phyloP scores from a whole-genome alignment of 2,113 vertebrate genomes.

The Tiliqua scincoides region DNA sequence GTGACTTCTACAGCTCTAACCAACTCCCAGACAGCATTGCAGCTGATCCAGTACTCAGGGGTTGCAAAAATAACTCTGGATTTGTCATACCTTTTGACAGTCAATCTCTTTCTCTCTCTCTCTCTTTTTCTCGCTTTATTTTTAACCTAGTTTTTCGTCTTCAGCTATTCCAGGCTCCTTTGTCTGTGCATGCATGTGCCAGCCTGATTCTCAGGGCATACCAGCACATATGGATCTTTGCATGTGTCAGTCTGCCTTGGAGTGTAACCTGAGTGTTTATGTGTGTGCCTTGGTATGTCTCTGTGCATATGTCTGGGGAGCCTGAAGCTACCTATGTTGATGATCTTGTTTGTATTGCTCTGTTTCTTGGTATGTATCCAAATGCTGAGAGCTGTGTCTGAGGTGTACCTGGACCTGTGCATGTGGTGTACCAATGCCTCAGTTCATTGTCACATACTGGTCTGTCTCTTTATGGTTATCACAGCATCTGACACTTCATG shows the following conservation, averaged over 20 bases:
- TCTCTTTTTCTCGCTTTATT: slow-evolving; percentile 43
- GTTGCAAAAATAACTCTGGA: slow-evolving; percentile 61
- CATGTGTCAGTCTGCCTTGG: slow-evolving; percentile 41
- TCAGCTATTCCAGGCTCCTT: slow-evolving; percentile 70
- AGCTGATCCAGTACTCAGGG: slow-evolving; percentile 44
- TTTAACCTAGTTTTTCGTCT: slow-evolving; percentile 77
- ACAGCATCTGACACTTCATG: not conserved
- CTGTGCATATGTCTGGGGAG: slow-evolving; percentile 35
- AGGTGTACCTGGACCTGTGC: not conserved
- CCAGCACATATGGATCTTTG: not conserved
- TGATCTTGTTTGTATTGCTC: not conserved
- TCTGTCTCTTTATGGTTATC: not conserved
- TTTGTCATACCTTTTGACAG: slow-evolving; percentile 51
- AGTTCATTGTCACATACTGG: not conserved
- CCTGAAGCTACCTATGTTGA: not conserved
- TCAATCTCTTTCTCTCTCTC: slow-evolving; percentile 39
- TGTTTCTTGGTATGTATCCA: not conserved
- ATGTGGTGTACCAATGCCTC: not conserved
- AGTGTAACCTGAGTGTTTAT: slow-evolving; percentile 31
- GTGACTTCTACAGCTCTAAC: slow-evolving; percentile 47
- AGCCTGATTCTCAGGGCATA: not conserved
- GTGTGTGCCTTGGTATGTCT: slow-evolving; percentile 23
- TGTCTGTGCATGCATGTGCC: slow-evolving; percentile 26
- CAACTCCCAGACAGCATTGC: slow-evolving; percentile 63
- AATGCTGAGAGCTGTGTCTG: not conserved